Evolutionary conservation across 2,797 vertebrate species (phyloP).

Genomic region (Carapus acus): DNA sequence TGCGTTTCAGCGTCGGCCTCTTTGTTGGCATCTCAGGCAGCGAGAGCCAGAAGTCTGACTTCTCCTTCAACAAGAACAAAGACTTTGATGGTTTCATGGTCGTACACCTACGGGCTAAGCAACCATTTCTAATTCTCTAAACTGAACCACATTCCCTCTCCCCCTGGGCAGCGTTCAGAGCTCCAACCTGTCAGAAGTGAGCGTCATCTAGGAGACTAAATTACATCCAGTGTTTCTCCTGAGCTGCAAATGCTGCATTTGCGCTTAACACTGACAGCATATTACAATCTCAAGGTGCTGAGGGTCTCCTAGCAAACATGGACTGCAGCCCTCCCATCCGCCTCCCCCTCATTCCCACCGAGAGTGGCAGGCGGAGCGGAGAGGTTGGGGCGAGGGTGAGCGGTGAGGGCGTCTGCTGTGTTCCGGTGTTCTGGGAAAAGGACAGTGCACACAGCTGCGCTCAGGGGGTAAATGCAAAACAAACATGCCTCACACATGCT

Average conservation of each 20-base stretch:
- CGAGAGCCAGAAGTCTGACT: slow-evolving; percentile 40
- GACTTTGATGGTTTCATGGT: slow-evolving; percentile 41
- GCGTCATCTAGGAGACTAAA: slow-evolving; percentile 35
- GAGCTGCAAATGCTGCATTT: slow-evolving; percentile 36
- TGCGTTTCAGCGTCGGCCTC: too few species aligned
- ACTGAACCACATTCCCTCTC: slow-evolving; percentile 61
- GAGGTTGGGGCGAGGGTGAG: slow-evolving; percentile 59
- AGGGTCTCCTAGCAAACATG: slow-evolving; percentile 38
- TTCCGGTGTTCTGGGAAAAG: slow-evolving; percentile 76
- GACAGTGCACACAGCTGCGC: slow-evolving; percentile 76
- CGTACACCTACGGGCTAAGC: slow-evolving; percentile 48
- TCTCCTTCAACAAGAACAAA: slow-evolving; percentile 54
- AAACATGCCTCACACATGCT: slow-evolving; percentile 79
- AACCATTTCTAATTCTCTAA: slow-evolving; percentile 63
- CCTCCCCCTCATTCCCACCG: slow-evolving; percentile 34
- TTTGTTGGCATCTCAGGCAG: slow-evolving; percentile 7
- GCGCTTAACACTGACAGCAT: slow-evolving; percentile 36
- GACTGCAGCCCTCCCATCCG: slow-evolving; percentile 40
- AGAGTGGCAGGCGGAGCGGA: slow-evolving; percentile 18
- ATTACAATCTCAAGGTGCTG: slow-evolving; percentile 28
- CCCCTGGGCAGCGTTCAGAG: slow-evolving; percentile 41
- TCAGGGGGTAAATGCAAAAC: slow-evolving; percentile 77
- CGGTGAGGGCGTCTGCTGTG: slow-evolving; percentile 59
- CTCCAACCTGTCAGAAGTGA: slow-evolving; percentile 51
- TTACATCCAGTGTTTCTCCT: slow-evolving; percentile 43